phyloP scores from a whole-genome alignment of 2,113 vertebrate species.

The Spermophilus dauricus region DNA sequence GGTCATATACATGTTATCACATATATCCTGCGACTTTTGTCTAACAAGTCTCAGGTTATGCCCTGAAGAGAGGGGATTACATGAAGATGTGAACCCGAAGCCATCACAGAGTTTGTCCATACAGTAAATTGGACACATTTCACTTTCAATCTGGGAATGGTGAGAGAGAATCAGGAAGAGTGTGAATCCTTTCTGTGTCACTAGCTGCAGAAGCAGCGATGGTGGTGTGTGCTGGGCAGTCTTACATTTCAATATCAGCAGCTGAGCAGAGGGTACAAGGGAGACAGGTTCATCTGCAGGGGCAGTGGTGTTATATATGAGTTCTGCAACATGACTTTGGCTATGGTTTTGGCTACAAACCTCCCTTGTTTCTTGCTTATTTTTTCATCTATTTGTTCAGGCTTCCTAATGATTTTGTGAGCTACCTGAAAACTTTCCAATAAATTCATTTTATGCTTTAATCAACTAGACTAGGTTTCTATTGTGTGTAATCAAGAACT shows the following conservation, averaged over 20 bases:
- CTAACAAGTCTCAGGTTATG: not conserved
- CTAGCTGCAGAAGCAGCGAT: too few species aligned
- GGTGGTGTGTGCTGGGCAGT: too few species aligned
- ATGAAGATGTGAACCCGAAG: not conserved
- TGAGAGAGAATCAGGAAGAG: not conserved
- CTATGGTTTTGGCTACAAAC: not conserved
- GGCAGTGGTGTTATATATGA: rapidly evolving
- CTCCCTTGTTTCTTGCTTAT: not conserved
- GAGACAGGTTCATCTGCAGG: too few species aligned
- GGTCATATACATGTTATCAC: not conserved
- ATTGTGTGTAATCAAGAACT: slow-evolving; percentile 39
- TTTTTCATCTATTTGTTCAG: not conserved
- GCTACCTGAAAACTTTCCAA: not conserved
- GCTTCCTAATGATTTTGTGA: slow-evolving; percentile 22
- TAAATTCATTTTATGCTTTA: slow-evolving; percentile 53
- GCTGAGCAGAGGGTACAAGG: not conserved
- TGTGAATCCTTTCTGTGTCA: not conserved
- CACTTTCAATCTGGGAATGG: not conserved
- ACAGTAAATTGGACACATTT: not conserved
- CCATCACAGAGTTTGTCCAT: not conserved
- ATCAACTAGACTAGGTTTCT: slow-evolving; percentile 38
- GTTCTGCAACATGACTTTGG: not conserved
- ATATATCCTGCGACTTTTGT: not conserved
- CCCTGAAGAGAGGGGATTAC: not conserved
- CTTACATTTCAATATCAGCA: rapidly evolving